phyloP scores from a whole-genome alignment of 2,113 vertebrate species.

The Conger conger region DNA sequence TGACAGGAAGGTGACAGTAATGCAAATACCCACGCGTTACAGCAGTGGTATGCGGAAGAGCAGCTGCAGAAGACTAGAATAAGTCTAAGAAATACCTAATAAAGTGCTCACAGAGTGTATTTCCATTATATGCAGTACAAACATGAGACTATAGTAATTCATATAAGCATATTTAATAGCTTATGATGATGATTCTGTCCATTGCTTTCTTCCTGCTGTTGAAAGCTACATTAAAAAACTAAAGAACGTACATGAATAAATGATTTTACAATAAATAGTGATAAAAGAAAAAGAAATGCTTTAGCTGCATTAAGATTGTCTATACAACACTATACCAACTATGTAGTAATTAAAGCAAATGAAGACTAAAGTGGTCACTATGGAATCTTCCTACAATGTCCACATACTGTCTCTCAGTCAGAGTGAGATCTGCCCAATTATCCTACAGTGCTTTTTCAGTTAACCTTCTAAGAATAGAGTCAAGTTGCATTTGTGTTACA shows the following conservation, averaged over 20 bases:
- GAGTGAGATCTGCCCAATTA: constrained; percentile 1
- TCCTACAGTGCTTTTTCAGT: background rate
- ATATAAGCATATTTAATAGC: background rate
- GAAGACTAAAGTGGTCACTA: background rate
- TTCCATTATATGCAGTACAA: background rate
- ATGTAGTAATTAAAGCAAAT: background rate
- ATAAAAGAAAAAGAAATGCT: background rate
- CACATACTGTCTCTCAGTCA: background rate
- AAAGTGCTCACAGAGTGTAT: no score
- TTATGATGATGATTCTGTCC: background rate
- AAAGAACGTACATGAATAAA: background rate
- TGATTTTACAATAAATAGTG: constrained; percentile 7
- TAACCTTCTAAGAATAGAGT: background rate
- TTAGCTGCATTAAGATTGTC: background rate
- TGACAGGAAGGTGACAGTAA: no score
- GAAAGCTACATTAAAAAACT: background rate
- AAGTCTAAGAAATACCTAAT: no score
- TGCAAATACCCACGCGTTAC: no score
- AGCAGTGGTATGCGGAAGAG: no score
- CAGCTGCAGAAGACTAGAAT: no score
- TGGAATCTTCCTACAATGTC: background rate
- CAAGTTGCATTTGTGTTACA: constrained; percentile 1
- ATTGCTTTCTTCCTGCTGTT: background rate
- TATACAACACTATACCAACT: background rate
- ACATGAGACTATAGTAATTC: background rate